These are phyloP conservation scores for Neogobius melanostomus DNA, from an alignment of 2,113 vertebrate species.

Conservation along the genomic window DNA sequence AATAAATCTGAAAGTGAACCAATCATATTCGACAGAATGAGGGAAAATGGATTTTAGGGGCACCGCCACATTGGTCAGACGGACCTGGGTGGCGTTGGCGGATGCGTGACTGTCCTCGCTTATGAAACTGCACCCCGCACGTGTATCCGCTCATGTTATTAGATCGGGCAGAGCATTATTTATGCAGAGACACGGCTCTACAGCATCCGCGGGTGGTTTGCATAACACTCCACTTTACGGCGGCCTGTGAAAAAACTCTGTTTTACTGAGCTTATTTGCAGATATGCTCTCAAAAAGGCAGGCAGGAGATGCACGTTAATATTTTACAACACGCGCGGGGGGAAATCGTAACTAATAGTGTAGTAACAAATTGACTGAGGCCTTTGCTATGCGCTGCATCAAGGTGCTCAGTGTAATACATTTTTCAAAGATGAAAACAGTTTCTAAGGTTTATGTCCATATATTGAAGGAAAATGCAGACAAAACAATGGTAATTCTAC, in stretches of 20 bases:
- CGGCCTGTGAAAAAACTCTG: background rate
- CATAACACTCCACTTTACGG: constrained; percentile 11
- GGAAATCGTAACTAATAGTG: background rate
- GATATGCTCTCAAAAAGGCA: no score
- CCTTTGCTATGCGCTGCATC: no score
- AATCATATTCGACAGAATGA: background rate
- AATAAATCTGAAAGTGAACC: background rate
- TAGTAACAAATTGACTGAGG: no score
- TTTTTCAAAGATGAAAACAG: no score
- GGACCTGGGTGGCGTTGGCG: background rate
- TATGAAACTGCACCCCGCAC: background rate
- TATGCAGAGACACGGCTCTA: constrained; percentile 18
- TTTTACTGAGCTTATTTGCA: background rate
- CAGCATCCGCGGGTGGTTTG: background rate
- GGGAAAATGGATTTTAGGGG: background rate
- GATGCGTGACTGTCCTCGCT: background rate
- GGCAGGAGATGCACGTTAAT: background rate
- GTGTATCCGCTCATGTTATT: constrained; percentile 33
- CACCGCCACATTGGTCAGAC: background rate
- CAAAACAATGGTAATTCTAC: no score
- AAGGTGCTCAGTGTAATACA: no score
- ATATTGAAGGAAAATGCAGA: no score
- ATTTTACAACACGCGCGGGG: background rate
- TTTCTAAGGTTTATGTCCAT: no score
- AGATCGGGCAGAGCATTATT: constrained; percentile 28